Evolutionary conservation across 2,113 vertebrate genomes (phyloP), one percentile per base, ranked within the genome.

Genomic region (Phainopepla nitens): DNA sequence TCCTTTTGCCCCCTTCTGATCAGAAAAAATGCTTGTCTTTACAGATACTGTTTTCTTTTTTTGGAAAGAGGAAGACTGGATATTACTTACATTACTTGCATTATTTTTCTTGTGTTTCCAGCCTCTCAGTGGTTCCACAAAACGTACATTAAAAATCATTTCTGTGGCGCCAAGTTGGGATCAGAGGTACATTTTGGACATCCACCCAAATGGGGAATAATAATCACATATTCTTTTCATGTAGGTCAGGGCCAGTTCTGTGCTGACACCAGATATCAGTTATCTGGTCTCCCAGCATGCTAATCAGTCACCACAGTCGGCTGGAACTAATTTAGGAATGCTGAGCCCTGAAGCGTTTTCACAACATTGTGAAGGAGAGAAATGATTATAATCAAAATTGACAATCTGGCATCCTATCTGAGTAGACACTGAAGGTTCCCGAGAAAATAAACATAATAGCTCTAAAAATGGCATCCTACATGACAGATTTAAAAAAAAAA

Each of bases 281-380:
- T 96, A 96, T 96, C 93, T 96, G 76, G 75, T 96, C 76, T 93
- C 88, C 88, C 94, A 93, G 94, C 92, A 93, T 90, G 90, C 85
- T 95, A 96, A 97, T 97, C 96, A 94, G 93, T 96, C 80, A 91
- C 82, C 90, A 96, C 90, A 96, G 93, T 96, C 18, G 4, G 35
- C 90, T 97, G 96, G 96, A 97, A 97, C 94, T 97, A 96, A 97
- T 97, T 94, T 96, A 60, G 95, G 92, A 96, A 96, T 93, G 88
- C 93, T 90, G 85, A 96, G 85, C 96, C 96, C 93, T 93, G 90
- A 75, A 96, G 94, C 92, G 0, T 90, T 97, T 96, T 95, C 88
- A 60, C 96, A 95, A 94, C 93, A 94, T 75, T 88, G 85, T 71
- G 85, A 75, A 90, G 1, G 44, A 96, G 83, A 90, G 88, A 82